Percentiles rank a stretch among this genome's conserved stretches.
Evolutionary conservation across 2,797 vertebrate genomes (phyloP).

Genomic region (Perodicticus potto): DNA sequence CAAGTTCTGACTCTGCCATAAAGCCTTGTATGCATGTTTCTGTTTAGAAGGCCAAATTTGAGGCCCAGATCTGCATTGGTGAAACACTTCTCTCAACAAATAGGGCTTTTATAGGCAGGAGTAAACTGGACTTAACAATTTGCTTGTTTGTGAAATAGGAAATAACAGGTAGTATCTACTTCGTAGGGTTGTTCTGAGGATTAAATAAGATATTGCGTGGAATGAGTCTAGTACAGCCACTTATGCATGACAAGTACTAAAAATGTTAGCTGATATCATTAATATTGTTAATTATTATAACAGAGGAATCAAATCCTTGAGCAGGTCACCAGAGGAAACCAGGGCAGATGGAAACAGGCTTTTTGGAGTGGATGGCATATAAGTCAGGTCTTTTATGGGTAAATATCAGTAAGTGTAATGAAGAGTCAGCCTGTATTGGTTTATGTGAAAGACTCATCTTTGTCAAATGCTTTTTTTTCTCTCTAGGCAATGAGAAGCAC

Average conservation of each 20-base stretch:
- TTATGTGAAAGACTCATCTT: conserved; percentile 4
- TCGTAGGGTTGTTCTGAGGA: conserved; percentile 43
- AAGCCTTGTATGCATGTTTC: too few species aligned
- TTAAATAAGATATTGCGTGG: conserved; percentile 37
- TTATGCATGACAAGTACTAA: conserved; percentile 23
- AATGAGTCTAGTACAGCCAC: not conserved
- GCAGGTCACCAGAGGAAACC: conserved; percentile 12
- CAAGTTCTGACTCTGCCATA: not conserved
- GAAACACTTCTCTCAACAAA: not conserved
- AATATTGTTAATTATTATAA: conserved; percentile 8
- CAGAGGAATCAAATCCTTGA: conserved; percentile 57
- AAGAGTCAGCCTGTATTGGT: not conserved
- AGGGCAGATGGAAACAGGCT: not conserved
- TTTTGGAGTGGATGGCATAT: not conserved
- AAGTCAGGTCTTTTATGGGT: conserved; percentile 25
- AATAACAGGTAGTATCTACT: conserved; percentile 3
- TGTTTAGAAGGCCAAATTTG: not conserved
- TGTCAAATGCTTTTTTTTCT: conserved; percentile 56
- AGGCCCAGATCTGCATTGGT: not conserved
- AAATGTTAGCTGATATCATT: conserved; percentile 52
- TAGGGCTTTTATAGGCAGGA: not conserved
- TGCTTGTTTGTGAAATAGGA: conserved; percentile 18
- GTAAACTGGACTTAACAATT: conserved; percentile 18
- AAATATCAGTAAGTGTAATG: conserved; percentile 41
- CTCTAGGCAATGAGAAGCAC: conserved; percentile 93